phyloP scores from a whole-genome alignment of 2,888 invertebrate genomes.

The Minunthozetes semirufus region DNA sequence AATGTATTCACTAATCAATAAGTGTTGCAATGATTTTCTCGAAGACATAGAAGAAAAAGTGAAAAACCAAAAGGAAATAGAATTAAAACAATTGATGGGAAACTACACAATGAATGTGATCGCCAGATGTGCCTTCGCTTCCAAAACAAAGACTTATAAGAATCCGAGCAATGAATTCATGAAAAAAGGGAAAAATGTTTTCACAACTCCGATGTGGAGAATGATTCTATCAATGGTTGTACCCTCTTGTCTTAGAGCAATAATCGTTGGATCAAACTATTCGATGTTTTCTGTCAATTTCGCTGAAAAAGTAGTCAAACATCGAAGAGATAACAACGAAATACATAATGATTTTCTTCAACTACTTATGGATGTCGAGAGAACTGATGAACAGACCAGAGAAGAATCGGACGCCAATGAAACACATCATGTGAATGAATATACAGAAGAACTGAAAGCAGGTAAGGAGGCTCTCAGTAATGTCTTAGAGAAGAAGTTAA shows the following conservation, averaged over 20 bases:
- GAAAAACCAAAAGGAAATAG: background rate
- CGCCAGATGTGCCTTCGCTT: background rate
- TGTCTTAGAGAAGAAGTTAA: background rate
- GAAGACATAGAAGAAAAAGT: background rate
- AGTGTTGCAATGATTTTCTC: conserved; percentile 13
- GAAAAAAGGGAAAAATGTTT: background rate
- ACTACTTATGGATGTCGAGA: conserved; percentile 28
- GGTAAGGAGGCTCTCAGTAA: background rate
- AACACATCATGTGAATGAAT: background rate
- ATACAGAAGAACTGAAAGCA: background rate
- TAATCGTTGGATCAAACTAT: background rate
- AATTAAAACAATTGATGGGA: background rate
- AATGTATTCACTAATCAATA: background rate
- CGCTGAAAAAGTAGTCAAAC: background rate
- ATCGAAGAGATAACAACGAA: conserved; percentile 1
- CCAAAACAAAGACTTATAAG: background rate
- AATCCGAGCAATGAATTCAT: background rate
- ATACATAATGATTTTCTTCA: conserved; percentile 33
- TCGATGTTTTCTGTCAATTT: background rate
- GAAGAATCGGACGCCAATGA: conserved; percentile 4
- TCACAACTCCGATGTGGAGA: background rate
- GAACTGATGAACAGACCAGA: background rate
- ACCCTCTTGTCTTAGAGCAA: too few species aligned
- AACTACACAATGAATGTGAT: background rate
- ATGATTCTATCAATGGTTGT: too few species aligned